Evolutionary conservation across 2,797 vertebrate genomes (phyloP).

Genomic region (Spea hammondii): DNA sequence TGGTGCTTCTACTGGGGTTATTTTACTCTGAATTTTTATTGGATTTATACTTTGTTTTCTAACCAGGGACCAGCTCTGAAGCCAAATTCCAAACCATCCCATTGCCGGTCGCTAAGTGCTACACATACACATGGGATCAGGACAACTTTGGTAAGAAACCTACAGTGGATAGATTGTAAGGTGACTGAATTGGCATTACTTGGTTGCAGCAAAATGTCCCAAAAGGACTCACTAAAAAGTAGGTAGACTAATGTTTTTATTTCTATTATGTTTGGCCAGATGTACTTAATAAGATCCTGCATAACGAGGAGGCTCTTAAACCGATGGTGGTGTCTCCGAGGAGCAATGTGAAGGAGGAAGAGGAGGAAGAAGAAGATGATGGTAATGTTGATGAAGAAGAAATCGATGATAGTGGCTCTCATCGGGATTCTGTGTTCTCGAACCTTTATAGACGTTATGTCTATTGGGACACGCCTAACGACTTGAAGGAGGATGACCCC

Average conservation of each 20-base stretch:
- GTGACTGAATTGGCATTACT: too few relatives aligned
- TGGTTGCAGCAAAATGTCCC: too few relatives aligned
- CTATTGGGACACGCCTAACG: conserved; percentile 66
- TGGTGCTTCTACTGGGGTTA: not conserved
- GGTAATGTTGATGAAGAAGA: conserved; percentile 64
- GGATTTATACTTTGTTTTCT: not conserved
- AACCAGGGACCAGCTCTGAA: conserved; percentile 58
- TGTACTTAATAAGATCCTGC: conserved; percentile 81
- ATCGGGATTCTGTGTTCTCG: conserved; percentile 82
- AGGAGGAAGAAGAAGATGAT: conserved; percentile 58
- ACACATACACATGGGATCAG: conserved; percentile 88
- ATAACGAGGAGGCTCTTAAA: conserved; percentile 72
- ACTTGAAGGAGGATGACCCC: conserved; percentile 76
- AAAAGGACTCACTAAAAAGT: too few relatives aligned
- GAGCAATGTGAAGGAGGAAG: conserved; percentile 64
- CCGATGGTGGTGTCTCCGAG: conserved; percentile 57
- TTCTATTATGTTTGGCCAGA: conserved; percentile 65
- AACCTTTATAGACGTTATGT: conserved; percentile 72
- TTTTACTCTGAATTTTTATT: not conserved
- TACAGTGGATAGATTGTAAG: not conserved
- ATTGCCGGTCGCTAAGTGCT: conserved; percentile 83
- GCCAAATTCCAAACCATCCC: conserved; percentile 79
- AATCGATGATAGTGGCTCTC: conserved; percentile 44
- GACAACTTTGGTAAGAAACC: conserved; percentile 89
- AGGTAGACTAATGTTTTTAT: not conserved